phyloP scores from a whole-genome alignment of 92 coral and sea anemone species.

The Nematostella vectensis region DNA sequence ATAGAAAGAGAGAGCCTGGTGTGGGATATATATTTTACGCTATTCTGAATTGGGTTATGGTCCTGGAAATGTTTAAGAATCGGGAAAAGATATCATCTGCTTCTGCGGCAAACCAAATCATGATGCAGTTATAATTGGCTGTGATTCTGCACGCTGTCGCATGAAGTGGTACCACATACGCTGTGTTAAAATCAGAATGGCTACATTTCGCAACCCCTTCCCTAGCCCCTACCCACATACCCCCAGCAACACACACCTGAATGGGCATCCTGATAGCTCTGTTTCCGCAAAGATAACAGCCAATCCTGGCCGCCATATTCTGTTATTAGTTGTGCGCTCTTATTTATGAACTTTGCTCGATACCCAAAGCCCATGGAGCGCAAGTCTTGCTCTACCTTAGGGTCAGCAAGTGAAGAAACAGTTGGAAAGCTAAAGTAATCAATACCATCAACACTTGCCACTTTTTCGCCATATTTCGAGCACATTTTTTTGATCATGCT shows the following conservation, averaged over 20 bases:
- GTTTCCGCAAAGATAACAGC: conserved; percentile 63
- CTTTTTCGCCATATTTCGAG: conserved; percentile 56
- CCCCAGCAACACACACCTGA: conserved; percentile 72
- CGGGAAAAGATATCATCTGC: too few relatives aligned
- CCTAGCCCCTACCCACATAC: too few relatives aligned
- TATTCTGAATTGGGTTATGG: too few relatives aligned
- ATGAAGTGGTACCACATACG: too few relatives aligned
- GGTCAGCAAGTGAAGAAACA: conserved; percentile 38
- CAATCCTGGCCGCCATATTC: conserved; percentile 49
- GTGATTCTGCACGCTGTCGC: too few relatives aligned
- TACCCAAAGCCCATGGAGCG: conserved; percentile 89
- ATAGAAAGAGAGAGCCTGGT: too few relatives aligned
- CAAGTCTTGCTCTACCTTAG: conserved; percentile 61
- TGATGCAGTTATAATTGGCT: too few relatives aligned
- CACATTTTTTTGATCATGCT: conserved; percentile 77
- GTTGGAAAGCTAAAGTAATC: conserved; percentile 59
- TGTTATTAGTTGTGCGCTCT: conserved; percentile 54
- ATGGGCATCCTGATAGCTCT: conserved; percentile 68
- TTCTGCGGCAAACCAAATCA: too few relatives aligned
- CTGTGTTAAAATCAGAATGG: too few relatives aligned
- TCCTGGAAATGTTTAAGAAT: too few relatives aligned
- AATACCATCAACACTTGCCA: conserved; percentile 50
- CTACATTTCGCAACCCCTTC: too few relatives aligned
- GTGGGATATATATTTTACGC: too few relatives aligned
- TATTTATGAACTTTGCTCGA: conserved; percentile 80